Conservation (phyloP, 2,113 vertebrate species). For the Brachirus orientalis region DNA sequence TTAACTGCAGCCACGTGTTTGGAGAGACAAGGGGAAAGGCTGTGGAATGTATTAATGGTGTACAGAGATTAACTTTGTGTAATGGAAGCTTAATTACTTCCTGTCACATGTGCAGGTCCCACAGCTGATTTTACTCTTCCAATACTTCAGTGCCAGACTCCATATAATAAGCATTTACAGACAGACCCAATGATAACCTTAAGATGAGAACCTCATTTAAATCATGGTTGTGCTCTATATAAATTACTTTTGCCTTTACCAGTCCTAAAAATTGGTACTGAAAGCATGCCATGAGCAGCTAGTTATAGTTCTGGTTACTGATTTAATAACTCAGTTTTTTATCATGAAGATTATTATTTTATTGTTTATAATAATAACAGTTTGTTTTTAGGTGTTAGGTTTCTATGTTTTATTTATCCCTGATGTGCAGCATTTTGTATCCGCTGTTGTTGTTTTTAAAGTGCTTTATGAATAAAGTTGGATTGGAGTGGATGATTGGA, state of each 20-base stretch:
- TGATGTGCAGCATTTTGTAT: too few species aligned
- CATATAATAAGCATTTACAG: slow-evolving; percentile 40
- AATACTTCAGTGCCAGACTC: slow-evolving; percentile 17
- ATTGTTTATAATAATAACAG: too few species aligned
- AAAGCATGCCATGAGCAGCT: too few species aligned
- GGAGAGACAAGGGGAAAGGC: slow-evolving; percentile 27
- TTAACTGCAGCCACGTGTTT: slow-evolving; percentile 31
- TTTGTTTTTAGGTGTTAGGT: too few species aligned
- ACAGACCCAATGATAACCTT: slow-evolving; percentile 9
- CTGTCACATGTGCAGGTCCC: slow-evolving; percentile 45
- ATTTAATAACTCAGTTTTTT: too few species aligned
- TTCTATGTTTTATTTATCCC: too few species aligned
- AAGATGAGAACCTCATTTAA: slow-evolving; percentile 19
- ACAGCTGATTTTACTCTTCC: slow-evolving; percentile 38
- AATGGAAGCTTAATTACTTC: slow-evolving; percentile 71
- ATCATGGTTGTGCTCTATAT: slow-evolving; percentile 24
- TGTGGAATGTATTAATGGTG: slow-evolving; percentile 45
- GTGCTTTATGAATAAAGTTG: too few species aligned
- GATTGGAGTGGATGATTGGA: too few species aligned
- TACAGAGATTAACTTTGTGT: slow-evolving; percentile 29
- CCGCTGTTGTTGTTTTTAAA: too few species aligned
- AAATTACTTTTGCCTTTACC: neutral
- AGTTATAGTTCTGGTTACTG: too few species aligned
- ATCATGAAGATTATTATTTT: too few species aligned
- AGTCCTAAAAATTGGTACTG: too few species aligned